A percentile compares a stretch with the other conserved stretches of the same genome.
phyloP scores from a whole-genome alignment of 2,797 vertebrate genomes.

The Tapera naevia region DNA sequence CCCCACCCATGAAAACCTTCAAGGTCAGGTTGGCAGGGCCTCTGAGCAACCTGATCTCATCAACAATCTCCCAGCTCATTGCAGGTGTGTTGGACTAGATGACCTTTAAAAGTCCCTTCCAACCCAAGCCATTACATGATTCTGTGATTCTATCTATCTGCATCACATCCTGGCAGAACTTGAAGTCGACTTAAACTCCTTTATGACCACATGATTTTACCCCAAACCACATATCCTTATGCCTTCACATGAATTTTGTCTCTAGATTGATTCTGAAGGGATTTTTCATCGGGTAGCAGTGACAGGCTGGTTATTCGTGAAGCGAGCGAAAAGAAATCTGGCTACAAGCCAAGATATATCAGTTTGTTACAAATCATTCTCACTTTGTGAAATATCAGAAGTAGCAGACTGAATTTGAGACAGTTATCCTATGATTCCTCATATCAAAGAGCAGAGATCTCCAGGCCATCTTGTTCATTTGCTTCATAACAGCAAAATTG shows the following conservation, averaged over 20 bases:
- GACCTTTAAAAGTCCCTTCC: background rate
- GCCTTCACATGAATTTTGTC: background rate
- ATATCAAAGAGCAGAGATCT: background rate
- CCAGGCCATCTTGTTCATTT: background rate
- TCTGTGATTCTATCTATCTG: background rate
- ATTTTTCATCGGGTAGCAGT: background rate
- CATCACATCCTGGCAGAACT: background rate
- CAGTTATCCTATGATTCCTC: background rate
- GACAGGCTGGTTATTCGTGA: background rate
- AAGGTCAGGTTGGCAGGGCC: fast-evolving
- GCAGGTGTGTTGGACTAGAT: too few relatives aligned
- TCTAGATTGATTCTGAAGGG: background rate
- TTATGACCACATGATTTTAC: background rate
- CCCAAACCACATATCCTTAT: background rate
- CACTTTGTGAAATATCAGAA: background rate
- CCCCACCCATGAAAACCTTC: background rate
- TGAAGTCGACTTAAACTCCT: background rate
- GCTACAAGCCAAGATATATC: background rate
- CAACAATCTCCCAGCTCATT: background rate
- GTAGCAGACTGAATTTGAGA: background rate
- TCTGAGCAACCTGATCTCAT: background rate
- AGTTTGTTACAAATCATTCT: background rate
- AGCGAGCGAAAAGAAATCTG: background rate
- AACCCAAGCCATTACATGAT: background rate
- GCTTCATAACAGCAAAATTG: background rate